Conservation (phyloP, 2,113 vertebrate species). For the Paradoxurus hermaphroditus region DNA sequence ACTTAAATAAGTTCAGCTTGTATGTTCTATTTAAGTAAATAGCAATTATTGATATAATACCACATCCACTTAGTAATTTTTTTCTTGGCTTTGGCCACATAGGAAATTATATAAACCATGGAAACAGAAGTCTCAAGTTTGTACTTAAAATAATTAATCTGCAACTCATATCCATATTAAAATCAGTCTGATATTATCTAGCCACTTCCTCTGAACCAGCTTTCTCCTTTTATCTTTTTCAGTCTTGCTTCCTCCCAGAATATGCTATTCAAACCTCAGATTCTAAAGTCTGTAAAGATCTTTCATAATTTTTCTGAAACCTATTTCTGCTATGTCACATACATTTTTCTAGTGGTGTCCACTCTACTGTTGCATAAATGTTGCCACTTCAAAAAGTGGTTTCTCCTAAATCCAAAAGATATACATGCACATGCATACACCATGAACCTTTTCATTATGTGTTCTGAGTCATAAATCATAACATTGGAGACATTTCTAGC, state of each 20-base stretch:
- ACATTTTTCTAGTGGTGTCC: neutral
- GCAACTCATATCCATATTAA: conserved; percentile 53
- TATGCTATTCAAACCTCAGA: neutral
- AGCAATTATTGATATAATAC: conserved; percentile 62
- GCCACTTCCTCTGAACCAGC: conserved; percentile 16
- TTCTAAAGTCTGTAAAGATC: neutral
- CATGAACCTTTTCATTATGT: neutral
- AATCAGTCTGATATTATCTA: conserved; percentile 4
- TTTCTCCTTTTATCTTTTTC: conserved; percentile 34
- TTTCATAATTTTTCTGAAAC: neutral
- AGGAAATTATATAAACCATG: conserved; percentile 63
- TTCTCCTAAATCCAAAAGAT: neutral
- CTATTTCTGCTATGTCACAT: neutral
- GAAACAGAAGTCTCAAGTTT: conserved; percentile 51
- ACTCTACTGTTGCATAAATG: neutral
- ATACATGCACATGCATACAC: neutral
- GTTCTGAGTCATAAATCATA: neutral
- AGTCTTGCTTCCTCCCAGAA: conserved; percentile 21
- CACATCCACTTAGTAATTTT: conserved; percentile 60
- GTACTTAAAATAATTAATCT: conserved; percentile 60
- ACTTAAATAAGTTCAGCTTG: neutral
- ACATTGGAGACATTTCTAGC: neutral
- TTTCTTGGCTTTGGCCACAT: conserved; percentile 48
- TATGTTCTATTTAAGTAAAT: conserved; percentile 46
- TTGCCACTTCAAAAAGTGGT: neutral